These are phyloP conservation scores for Neocrepidodera transversa DNA, from an alignment of 2,888 invertebrate species.

Conservation along the genomic window DNA sequence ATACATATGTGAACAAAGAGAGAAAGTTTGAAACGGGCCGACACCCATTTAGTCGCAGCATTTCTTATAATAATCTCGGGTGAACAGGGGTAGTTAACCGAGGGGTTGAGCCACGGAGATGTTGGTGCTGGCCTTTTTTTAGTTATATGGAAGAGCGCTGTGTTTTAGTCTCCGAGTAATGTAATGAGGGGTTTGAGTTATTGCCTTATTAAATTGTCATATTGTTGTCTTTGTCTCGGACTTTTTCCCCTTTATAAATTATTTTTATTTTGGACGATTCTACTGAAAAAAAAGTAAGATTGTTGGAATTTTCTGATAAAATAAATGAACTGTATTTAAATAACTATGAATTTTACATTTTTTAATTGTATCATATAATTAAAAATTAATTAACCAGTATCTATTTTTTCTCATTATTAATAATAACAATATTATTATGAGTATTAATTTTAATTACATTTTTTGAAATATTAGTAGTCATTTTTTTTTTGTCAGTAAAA, in stretches of 20 bases:
- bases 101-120: conserved; percentile 43
- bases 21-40: conserved; percentile 48
- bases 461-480: too few relatives aligned
- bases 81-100: conserved; percentile 51
- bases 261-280: conserved; percentile 25
- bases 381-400: too few relatives aligned
- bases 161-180: conserved; percentile 55
- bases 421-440: too few relatives aligned
- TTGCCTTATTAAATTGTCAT: conserved; percentile 54
- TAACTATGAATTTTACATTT: too few relatives aligned
- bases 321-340: too few relatives aligned
- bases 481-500: too few relatives aligned
- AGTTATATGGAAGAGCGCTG: conserved; percentile 53
- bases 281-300: neutral
- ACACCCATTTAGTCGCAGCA: conserved; percentile 59
- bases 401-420: too few relatives aligned
- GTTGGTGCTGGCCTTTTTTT: conserved; percentile 48
- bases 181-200: conserved; percentile 57
- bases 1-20: conserved; percentile 39
- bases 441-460: too few relatives aligned
- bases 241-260: conserved; percentile 26
- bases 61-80: conserved; percentile 60
- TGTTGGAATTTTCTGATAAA: too few relatives aligned
- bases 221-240: conserved; percentile 39
- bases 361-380: too few relatives aligned